These are phyloP conservation scores for Pipistrellus pygmaeus DNA, from an alignment of 2,797 vertebrate species.

Conservation along the genomic window DNA sequence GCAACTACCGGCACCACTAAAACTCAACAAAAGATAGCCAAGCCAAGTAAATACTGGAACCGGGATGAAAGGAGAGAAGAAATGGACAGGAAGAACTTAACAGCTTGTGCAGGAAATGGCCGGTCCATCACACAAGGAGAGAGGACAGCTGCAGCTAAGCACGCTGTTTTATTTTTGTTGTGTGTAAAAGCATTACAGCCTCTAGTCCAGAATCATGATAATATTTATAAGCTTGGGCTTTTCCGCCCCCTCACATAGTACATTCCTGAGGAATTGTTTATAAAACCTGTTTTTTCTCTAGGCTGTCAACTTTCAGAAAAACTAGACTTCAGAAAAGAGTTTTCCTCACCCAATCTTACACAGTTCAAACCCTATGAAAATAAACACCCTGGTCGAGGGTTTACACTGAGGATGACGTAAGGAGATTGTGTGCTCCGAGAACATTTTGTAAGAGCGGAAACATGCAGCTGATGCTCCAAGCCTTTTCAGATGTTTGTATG, in stretches of 20 bases:
- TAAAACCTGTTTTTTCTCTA: constrained; percentile 58
- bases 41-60: neutral
- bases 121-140: accelerated
- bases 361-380: constrained; percentile 42
- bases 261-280: constrained; percentile 54
- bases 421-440: neutral
- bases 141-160: neutral
- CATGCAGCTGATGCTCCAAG: neutral
- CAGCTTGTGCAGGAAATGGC: neutral
- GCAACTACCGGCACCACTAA: neutral
- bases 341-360: constrained; percentile 40
- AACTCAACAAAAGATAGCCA: neutral
- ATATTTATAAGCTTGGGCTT: constrained; percentile 22
- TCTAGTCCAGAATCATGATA: neutral
- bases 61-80: neutral
- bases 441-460: constrained; percentile 10
- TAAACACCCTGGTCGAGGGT: constrained; percentile 14
- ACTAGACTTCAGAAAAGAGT: neutral
- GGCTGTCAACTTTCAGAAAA: constrained; percentile 23
- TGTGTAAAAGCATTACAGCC: neutral
- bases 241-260: neutral
- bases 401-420: neutral
- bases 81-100: neutral
- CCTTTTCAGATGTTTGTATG: neutral
- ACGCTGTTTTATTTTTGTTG: constrained; percentile 23